These are phyloP conservation scores for Hydrolagus colliei DNA, from an alignment of 2,797 vertebrate species.

Conservation along the genomic window DNA sequence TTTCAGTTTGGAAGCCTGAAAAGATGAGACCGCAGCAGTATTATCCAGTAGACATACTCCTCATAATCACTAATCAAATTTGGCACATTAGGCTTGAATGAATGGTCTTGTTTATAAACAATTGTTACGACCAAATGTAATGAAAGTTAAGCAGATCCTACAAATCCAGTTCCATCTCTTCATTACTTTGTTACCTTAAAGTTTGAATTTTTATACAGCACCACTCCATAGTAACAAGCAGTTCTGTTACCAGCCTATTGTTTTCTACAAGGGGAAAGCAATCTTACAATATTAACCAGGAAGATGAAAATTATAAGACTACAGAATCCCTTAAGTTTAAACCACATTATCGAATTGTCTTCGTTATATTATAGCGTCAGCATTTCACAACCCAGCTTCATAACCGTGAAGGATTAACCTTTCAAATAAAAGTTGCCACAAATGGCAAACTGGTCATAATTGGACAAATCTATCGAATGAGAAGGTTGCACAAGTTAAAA, in stretches of 20 bases:
- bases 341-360: not conserved
- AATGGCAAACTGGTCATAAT: not conserved
- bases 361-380: too few relatives aligned
- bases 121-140: not conserved
- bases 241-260: not conserved
- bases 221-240: too few relatives aligned
- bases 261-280: constrained; percentile 1
- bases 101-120: not conserved
- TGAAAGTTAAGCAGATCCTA: not conserved
- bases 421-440: not conserved
- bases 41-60: not conserved
- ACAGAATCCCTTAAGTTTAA: not conserved
- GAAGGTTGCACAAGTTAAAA: not conserved
- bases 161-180: not conserved
- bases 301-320: not conserved
- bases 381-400: not conserved
- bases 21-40: not conserved
- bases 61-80: not conserved
- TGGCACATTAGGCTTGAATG: not conserved
- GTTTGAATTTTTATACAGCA: not conserved
- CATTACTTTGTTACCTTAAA: not conserved
- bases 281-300: not conserved
- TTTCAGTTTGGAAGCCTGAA: not conserved
- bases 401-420: not conserved
- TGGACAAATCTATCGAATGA: not conserved